Conservation (phyloP, 2,113 vertebrate species). For the Toxotes jaculatrix region DNA sequence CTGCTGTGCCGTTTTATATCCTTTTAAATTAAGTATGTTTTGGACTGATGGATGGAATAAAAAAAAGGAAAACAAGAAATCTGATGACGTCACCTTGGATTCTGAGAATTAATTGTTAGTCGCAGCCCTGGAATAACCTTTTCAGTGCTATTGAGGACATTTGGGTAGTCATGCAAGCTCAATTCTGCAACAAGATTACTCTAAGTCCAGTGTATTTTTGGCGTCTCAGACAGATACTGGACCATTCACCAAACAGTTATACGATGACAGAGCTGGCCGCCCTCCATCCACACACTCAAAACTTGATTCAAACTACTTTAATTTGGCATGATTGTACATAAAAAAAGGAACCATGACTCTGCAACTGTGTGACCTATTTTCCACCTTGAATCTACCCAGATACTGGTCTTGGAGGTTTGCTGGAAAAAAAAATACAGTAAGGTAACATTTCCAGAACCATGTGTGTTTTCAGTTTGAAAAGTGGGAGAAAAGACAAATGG, state of each 20-base stretch:
- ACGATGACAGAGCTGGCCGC: neutral
- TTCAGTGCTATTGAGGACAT: neutral
- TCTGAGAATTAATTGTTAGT: neutral
- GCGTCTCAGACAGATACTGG: neutral
- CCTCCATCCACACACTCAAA: neutral
- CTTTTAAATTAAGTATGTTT: too few species aligned
- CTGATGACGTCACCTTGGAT: neutral
- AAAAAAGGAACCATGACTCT: neutral
- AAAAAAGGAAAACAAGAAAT: neutral
- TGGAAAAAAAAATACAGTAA: neutral
- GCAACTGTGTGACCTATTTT: neutral
- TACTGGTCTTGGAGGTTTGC: neutral
- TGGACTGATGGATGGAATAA: too few species aligned
- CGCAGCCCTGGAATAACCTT: too few species aligned
- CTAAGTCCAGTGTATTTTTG: neutral
- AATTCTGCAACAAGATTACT: neutral
- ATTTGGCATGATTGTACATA: neutral
- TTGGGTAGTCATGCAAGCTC: neutral
- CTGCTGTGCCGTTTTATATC: too few species aligned
- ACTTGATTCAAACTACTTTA: neutral
- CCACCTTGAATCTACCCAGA: neutral
- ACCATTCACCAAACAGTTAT: neutral
- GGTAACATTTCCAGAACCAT: neutral
- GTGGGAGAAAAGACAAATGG: neutral
- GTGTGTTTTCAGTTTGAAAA: neutral